Conservation (phyloP, 2,113 vertebrate genomes). For the Motacilla tschutschensis region DNA sequence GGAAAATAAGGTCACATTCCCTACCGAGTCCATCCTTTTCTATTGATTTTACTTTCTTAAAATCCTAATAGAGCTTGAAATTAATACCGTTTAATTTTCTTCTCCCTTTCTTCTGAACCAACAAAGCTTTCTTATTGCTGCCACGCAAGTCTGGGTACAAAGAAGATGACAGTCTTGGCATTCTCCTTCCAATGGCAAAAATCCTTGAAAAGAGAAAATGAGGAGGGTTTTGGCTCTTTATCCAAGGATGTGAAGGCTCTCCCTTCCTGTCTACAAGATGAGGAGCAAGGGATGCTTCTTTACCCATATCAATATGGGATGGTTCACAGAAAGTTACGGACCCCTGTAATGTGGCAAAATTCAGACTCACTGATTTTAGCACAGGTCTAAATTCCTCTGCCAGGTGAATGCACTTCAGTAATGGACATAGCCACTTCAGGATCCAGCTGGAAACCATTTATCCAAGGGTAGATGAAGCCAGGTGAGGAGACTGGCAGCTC, state of each 20-base stretch:
- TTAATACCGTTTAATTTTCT: constrained; percentile 41
- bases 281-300: not conserved
- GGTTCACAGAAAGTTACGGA: not conserved
- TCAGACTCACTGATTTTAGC: not conserved
- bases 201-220: not conserved
- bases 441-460: not conserved
- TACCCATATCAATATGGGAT: not conserved
- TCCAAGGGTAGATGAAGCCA: not conserved
- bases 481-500: not conserved
- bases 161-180: not conserved
- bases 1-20: constrained; percentile 42
- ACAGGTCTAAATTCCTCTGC: not conserved
- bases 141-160: not conserved
- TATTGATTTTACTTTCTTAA: constrained; percentile 50
- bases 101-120: not conserved
- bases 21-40: constrained; percentile 45
- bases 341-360: not conserved
- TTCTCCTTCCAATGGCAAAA: not conserved
- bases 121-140: not conserved
- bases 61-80: constrained; percentile 66
- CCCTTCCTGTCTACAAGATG: not conserved
- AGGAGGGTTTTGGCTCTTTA: not conserved
- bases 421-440: not conserved
- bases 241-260: not conserved
- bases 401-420: not conserved